These are phyloP conservation scores for Avahi laniger DNA, from an alignment of 2,797 vertebrate species.

Conservation along the genomic window DNA sequence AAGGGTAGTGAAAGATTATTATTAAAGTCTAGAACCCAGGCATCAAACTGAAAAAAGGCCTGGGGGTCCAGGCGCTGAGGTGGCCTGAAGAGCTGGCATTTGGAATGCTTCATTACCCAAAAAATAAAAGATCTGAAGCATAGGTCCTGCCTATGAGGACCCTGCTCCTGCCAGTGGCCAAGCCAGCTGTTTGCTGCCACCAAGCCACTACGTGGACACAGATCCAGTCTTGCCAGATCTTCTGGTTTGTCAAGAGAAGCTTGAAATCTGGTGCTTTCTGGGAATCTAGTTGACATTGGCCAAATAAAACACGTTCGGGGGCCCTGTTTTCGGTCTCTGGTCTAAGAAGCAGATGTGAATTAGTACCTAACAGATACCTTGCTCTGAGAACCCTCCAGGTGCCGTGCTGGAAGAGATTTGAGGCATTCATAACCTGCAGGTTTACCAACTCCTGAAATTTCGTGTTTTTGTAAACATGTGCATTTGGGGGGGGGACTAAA, in stretches of 20 bases:
- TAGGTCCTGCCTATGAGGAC: background rate
- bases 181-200: background rate
- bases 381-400: background rate
- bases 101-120: no score
- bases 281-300: background rate
- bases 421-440: background rate
- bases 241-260: background rate
- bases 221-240: background rate
- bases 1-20: background rate
- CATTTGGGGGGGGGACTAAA: background rate
- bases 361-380: background rate
- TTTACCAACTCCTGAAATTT: background rate
- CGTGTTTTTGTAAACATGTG: background rate
- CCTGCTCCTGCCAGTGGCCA: background rate
- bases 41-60: background rate
- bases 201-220: fast-evolving
- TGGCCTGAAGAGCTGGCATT: background rate
- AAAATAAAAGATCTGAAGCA: no score
- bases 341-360: background rate
- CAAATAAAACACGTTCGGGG: background rate
- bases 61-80: background rate
- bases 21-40: background rate
- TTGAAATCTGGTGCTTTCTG: background rate
- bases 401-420: background rate
- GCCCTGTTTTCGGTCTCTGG: background rate